Conservation (phyloP, 2,888 invertebrate genomes). For the Drosophila borborema region DNA sequence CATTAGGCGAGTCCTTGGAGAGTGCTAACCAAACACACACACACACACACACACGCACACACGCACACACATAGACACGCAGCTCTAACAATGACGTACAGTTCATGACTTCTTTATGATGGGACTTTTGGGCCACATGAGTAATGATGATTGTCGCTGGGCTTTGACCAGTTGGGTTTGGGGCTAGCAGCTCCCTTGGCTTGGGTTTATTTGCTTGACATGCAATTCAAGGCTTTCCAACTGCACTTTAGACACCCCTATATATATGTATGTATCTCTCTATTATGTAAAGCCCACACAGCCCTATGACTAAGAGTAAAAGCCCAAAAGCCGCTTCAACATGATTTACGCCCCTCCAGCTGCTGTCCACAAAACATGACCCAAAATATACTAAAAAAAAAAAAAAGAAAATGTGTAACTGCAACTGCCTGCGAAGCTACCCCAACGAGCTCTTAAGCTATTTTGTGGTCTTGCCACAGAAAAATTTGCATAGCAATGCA, state of each 20-base stretch:
- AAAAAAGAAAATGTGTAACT: constrained; percentile 17
- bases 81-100: constrained; percentile 23
- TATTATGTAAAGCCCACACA: background rate
- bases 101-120: constrained; percentile 45
- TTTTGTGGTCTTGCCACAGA: constrained; percentile 33
- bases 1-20: constrained; percentile 76
- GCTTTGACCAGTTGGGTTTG: constrained; percentile 23
- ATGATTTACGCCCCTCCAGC: constrained; percentile 54
- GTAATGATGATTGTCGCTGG: constrained; percentile 58
- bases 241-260: constrained; percentile 2
- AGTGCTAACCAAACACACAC: constrained; percentile 35
- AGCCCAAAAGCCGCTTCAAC: constrained; percentile 20
- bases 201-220: constrained; percentile 4
- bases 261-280: background rate
- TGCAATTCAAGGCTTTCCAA: constrained; percentile 26
- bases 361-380: constrained; percentile 68
- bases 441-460: constrained; percentile 15
- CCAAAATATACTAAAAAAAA: constrained; percentile 42
- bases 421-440: background rate
- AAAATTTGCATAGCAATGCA: constrained; percentile 60
- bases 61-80: background rate
- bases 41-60: constrained; percentile 7
- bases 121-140: constrained; percentile 58
- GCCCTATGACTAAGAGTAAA: constrained; percentile 11
- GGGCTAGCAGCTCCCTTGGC: too few species aligned